A percentile compares a stretch with the other conserved stretches of the same genome.
phyloP scores from a whole-genome alignment of 2,113 vertebrate genomes.

The Laticauda laticaudata region DNA sequence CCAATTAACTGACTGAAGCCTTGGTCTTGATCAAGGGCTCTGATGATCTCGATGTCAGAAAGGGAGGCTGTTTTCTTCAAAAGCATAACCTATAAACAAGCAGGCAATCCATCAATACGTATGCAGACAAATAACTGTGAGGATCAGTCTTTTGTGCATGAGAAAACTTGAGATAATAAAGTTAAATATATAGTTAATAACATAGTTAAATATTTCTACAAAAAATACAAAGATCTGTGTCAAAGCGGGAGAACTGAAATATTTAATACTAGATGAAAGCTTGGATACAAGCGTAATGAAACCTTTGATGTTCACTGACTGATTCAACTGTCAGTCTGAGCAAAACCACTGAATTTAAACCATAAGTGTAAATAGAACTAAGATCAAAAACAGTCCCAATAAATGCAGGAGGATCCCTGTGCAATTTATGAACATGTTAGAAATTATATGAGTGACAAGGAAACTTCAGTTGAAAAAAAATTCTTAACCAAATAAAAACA shows the following conservation, averaged over 20 bases:
- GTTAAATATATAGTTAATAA: too few relatives aligned
- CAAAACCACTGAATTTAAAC: neutral
- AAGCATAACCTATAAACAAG: slow-evolving; percentile 41
- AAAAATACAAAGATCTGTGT: neutral
- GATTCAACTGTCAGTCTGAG: neutral
- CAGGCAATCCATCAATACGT: slow-evolving; percentile 2
- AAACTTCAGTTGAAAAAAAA: neutral
- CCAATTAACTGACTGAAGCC: slow-evolving; percentile 59
- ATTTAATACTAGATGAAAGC: neutral
- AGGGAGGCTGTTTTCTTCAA: slow-evolving; percentile 65
- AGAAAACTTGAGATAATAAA: neutral
- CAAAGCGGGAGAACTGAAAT: neutral
- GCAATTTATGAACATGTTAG: neutral
- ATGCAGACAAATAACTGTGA: neutral
- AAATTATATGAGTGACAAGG: neutral
- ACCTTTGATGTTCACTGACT: neutral
- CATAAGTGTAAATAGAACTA: neutral
- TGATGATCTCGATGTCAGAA: slow-evolving; percentile 54
- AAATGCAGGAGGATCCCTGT: neutral
- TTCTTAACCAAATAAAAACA: neutral
- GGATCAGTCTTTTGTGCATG: neutral
- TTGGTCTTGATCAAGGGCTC: slow-evolving; percentile 58
- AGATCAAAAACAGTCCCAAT: neutral
- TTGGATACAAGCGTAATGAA: neutral
- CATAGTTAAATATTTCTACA: neutral